Base-by-base conservation (phyloP, 2,113 vertebrate species). In the Aptenodytes forsteri region DNA sequence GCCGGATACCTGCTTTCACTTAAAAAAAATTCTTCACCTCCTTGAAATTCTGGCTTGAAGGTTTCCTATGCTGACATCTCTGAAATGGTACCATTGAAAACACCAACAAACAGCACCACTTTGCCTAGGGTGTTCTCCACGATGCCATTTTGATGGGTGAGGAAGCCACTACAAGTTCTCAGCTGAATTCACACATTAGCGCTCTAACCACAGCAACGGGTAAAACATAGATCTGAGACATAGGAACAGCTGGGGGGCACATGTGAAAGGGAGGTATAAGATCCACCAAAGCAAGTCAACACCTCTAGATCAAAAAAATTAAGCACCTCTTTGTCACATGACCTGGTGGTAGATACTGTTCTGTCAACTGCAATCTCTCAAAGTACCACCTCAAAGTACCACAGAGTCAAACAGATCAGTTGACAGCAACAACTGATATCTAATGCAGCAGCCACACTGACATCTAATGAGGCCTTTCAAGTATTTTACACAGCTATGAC, bases 231-330 rank as follows among this genome's bases (percentile, higher is more conserved):
- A 90, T 47, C 59, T 71, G 34, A 75, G 59, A 44, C 42, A 22
- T 1, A 73, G 56, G 36, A 81, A 89, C 40, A 91, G 49, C 66
- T 88, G 52, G 30, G 16, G 34, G 19, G 11, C 61, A 89, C 23
- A 76, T 58, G 44, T 11, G 36, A 79, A 91, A 50, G 30, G 44
- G 38, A 89, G 81, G 21, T 40, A 42, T 52, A 89, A 93, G 69
- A 88, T 77, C 32, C 67, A 93, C 50, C 42, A 88, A 93, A 87
- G 59, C 65, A 95, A 94, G 59, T 72, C 92, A 93, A 61, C 44
- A 91, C 44, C 19, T 76, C 59, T 32, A 71, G 72, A 92, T 92
- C 40, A 95, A 87, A 89, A 93, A 83, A 78, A 81, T 34, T 76
- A 65, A 76, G 21, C 80, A 69, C 62, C 16, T 72, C 78, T 92